phyloP scores from a whole-genome alignment of 2,888 invertebrate species.

The Andrena haemorrhoa region DNA sequence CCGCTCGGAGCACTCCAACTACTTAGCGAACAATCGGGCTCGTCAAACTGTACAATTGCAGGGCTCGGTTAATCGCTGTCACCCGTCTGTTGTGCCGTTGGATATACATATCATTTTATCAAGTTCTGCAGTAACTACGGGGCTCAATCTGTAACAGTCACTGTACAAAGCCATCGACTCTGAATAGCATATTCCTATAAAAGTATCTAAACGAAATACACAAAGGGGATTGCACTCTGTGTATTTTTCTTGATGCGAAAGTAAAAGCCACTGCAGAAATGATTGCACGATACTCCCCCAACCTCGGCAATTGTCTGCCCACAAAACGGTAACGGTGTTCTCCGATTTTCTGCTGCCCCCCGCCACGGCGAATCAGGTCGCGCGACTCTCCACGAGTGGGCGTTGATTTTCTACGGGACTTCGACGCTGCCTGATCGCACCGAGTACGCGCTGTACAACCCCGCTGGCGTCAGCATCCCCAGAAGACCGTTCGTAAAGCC shows the following conservation, averaged over 20 bases:
- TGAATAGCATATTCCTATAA: too few relatives aligned
- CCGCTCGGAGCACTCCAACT: not conserved
- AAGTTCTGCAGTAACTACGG: too few relatives aligned
- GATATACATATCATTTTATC: too few relatives aligned
- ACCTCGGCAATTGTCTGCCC: not conserved
- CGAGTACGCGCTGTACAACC: slow-evolving; percentile 79
- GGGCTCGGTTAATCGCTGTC: not conserved
- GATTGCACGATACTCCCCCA: not conserved
- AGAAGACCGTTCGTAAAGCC: slow-evolving; percentile 79
- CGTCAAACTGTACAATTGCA: not conserved
- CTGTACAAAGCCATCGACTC: too few relatives aligned
- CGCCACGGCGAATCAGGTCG: slow-evolving; percentile 87
- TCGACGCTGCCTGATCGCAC: slow-evolving; percentile 85
- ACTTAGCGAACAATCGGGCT: not conserved
- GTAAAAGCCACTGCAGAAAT: too few relatives aligned
- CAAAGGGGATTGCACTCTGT: too few relatives aligned
- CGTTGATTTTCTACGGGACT: slow-evolving; percentile 96
- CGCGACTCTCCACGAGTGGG: slow-evolving; percentile 96
- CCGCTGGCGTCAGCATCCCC: slow-evolving; percentile 75
- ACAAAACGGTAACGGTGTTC: slow-evolving; percentile 26
- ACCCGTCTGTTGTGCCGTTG: not conserved
- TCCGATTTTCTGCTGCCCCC: slow-evolving; percentile 59
- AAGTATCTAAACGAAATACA: too few relatives aligned
- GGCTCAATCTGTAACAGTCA: too few relatives aligned
- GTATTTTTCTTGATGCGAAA: too few relatives aligned